These are phyloP conservation scores for Rhynchomys soricoides DNA, from an alignment of 2,113 vertebrate genomes.

Conservation along the genomic window DNA sequence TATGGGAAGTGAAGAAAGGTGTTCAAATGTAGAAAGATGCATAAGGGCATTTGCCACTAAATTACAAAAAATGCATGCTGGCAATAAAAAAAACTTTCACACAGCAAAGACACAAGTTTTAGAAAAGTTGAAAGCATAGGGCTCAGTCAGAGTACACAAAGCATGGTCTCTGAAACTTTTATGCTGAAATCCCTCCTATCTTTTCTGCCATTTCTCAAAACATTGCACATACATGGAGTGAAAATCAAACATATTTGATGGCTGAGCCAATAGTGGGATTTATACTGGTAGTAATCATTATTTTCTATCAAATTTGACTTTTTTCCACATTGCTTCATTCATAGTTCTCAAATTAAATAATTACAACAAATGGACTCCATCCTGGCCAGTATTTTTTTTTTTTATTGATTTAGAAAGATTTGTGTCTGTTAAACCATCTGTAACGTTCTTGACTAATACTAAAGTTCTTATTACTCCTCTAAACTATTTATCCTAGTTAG, in stretches of 20 bases:
- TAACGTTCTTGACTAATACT: neutral
- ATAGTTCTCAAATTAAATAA: conserved; percentile 25
- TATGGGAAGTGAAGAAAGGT: conserved; percentile 31
- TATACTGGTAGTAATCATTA: neutral
- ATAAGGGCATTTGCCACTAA: conserved; percentile 24
- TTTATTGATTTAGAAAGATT: neutral
- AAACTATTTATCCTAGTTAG: neutral
- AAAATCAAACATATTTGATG: neutral
- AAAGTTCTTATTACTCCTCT: neutral
- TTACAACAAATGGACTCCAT: neutral
- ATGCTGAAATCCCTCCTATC: neutral
- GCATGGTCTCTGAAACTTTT: neutral
- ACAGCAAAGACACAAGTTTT: neutral
- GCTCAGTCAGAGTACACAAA: neutral
- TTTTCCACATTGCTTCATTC: neutral
- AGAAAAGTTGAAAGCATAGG: neutral
- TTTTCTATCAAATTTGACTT: neutral
- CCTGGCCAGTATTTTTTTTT: neutral
- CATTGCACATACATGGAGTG: neutral
- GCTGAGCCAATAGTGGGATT: neutral
- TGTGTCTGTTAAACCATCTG: conserved; percentile 25
- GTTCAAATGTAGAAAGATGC: neutral
- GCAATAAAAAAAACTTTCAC: neutral
- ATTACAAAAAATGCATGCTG: neutral
- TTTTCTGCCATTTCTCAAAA: neutral